Evolutionary conservation across 64 coral and sea anemone genomes (phyloP), one percentile per base, ranked within the genome.

Genomic region (Porites lutea): DNA sequence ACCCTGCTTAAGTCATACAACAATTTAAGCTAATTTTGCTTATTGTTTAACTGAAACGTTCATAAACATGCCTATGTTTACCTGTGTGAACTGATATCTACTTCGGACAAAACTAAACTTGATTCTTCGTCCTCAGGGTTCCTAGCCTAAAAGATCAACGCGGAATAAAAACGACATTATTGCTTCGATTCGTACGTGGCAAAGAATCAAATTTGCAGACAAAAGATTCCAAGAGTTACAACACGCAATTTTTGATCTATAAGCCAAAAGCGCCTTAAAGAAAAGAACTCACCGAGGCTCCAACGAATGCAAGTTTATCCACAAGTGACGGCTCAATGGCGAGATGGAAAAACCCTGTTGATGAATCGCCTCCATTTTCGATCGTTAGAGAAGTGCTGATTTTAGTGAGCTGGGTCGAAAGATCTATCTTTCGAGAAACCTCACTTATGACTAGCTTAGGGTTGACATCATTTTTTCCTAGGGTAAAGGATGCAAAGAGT

Each of bases 371-470:
- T 83, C 48, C 88, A 94, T 97, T 97, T 51, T 94, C 88, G 46
- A 97, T 78, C 3, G 95, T 94, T 13, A 97, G 37, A 47, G 88
- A 86, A 22, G 95, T 97, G 58, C 88, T 89, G 82, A 90, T 71
- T 91, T 97, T 97, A 43, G 92, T 80, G 23, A 97, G 88, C 72
- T 97, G 95, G 2, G 92, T 91, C 15, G 92, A 76, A 88, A 97
- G 95, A 62, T 97, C 95, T 94, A 97, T 97, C 92, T 97, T 97
- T 48, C 95, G 82, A 94, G 95, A 94, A 94, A 91, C 92, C 77
- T 88, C 89, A 52, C 23, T 87, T 70, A 91, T 91, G 60, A 88
- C 58, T 54, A 97, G 72, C 78, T 91, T 91, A 20, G 74, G 62
- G 67, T 97, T 77, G 44, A 94, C 72, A 87, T 97, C 95, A 80